Evolutionary conservation across 30 jellyfish, hydroid and myxozoan genomes (phyloP), one percentile per base, ranked within the genome.

Genomic region (Turritopsis dohrnii): DNA sequence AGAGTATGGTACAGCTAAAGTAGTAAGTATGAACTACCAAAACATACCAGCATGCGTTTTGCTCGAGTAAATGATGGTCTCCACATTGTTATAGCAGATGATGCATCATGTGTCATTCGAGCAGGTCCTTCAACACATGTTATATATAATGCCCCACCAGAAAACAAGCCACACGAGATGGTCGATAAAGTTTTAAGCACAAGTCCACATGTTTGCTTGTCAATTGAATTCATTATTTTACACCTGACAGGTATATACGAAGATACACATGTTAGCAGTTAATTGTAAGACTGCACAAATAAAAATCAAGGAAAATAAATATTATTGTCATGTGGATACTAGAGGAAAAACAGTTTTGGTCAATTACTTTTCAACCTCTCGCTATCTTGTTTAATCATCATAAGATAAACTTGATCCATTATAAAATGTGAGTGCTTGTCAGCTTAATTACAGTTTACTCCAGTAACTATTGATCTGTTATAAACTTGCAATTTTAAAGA

Each of bases 41-140:
- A 41, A 41, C 60, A n/a, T 69, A 69, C 77, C 77, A n/a, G 22
- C 28, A 69, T 69, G 30, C 19, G 9, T 27, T 69, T 69, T n/a
- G 98, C 98, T 71, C 92, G 74, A 28, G 80, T 27, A 75, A 93
- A 93, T n/a, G 88, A 84, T 16, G 98, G 98, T 71, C 88, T 93
- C 98, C 98, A 93, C 66, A 30, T 85, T 65, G 84, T 85, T 28
- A 87, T 73, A 5, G 98, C 98, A 21, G 90, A 28, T 21, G 92
- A 54, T 84, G 90, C 85, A 66, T 88, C 96, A 66, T 83, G 90
- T n/a, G 90, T 73, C 91, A 79, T 82, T 21, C 97, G 71, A 7
- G 96, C 96, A 7, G 97, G 96, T 3, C 54, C 90, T 81, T 92
- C 97, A 17, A 87, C 96, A 76, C 90, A 29, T 71, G 87, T 74